Percentiles rank a stretch among this genome's conserved stretches.
These are phyloP conservation scores for Anomalospiza imberbis DNA, from an alignment of 2,797 vertebrate species.

Conservation along the genomic window DNA sequence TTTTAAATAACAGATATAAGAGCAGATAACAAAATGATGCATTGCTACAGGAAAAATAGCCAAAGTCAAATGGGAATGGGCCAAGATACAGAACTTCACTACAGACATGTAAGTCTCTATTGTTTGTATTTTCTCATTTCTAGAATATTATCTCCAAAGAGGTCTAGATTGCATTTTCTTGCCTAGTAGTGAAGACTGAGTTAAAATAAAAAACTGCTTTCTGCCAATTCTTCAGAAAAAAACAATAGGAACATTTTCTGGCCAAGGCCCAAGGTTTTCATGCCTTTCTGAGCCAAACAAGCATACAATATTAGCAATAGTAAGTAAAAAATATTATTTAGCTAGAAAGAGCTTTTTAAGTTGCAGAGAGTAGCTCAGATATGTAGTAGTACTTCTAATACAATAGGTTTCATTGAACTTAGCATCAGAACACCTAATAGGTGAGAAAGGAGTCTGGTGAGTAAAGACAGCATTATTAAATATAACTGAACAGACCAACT, in stretches of 20 bases:
- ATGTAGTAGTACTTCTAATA: neutral
- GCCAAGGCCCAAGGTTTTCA: neutral
- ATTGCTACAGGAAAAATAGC: neutral
- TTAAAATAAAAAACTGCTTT: constrained; percentile 21
- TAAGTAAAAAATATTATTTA: neutral
- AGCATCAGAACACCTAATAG: neutral
- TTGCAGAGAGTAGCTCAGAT: neutral
- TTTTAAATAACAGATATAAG: neutral
- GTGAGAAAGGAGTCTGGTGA: neutral
- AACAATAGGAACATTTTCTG: constrained; percentile 25
- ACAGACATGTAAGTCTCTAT: neutral
- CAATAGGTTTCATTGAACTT: neutral
- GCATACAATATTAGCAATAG: neutral
- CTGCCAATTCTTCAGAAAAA: constrained; percentile 1
- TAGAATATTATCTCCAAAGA: neutral
- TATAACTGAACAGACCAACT: neutral
- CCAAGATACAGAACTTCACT: neutral
- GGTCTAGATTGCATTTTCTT: neutral
- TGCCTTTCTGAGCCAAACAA: constrained; percentile 21
- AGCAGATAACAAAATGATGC: neutral
- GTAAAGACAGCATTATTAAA: constrained; percentile 19
- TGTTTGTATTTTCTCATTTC: neutral
- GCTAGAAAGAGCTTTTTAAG: neutral
- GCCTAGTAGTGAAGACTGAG: neutral
- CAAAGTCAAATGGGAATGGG: neutral